A percentile compares a stretch with the other conserved stretches of the same genome.
These are phyloP conservation scores for Colletes collaris DNA, from an alignment of 2,888 invertebrate genomes.

Conservation along the genomic window DNA sequence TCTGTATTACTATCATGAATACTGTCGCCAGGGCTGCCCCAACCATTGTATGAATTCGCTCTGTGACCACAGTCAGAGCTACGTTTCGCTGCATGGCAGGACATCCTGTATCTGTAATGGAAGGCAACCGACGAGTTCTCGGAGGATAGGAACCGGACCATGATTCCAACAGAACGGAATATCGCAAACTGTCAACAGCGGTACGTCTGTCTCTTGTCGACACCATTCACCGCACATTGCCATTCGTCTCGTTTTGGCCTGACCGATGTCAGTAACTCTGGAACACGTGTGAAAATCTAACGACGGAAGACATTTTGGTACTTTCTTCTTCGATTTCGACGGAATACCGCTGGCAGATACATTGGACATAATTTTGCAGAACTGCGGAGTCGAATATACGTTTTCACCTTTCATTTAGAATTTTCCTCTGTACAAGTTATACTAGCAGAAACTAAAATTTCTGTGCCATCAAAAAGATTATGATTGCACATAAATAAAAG, in stretches of 20 bases:
- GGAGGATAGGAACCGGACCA: slow-evolving; percentile 58
- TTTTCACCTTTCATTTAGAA: no score
- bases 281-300: slow-evolving; percentile 42
- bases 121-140: slow-evolving; percentile 70
- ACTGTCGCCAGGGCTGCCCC: slow-evolving; percentile 41
- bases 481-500: no score
- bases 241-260: slow-evolving; percentile 71
- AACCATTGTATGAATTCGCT: slow-evolving; percentile 51
- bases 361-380: no score
- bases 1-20: slow-evolving; percentile 35
- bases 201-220: slow-evolving; percentile 43
- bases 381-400: no score
- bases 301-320: slow-evolving; percentile 22
- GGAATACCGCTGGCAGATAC: not conserved
- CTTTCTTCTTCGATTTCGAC: not conserved
- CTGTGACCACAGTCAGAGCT: slow-evolving; percentile 48
- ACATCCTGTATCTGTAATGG: slow-evolving; percentile 55
- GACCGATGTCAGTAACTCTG: slow-evolving; percentile 54
- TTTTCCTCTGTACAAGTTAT: no score
- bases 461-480: no score
- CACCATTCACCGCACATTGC: slow-evolving; percentile 67
- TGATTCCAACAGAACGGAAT: slow-evolving; percentile 63
- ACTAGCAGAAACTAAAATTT: no score
- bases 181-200: slow-evolving; percentile 70
- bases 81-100: slow-evolving; percentile 42